Conservation (phyloP, 2,888 invertebrate genomes). For the Malthinus flaveolus region DNA sequence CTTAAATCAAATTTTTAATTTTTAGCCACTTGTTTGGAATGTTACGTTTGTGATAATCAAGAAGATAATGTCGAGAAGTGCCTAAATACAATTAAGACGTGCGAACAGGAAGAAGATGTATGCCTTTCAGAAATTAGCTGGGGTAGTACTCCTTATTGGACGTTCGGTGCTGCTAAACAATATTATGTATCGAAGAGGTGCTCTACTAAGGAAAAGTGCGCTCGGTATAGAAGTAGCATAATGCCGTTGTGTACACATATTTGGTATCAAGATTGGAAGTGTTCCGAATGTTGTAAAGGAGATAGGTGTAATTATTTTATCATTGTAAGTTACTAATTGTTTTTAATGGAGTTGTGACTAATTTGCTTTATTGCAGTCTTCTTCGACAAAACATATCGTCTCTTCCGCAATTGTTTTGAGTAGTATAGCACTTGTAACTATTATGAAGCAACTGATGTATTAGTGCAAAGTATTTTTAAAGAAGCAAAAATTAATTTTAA, state of each 20-base stretch:
- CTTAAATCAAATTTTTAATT: constrained; percentile 35
- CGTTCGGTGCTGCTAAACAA: constrained; percentile 88
- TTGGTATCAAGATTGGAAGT: constrained; percentile 97
- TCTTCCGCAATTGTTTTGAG: too few species aligned
- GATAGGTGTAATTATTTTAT: constrained; percentile 95
- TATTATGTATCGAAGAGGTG: constrained; percentile 92
- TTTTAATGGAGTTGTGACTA: too few species aligned
- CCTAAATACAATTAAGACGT: constrained; percentile 86
- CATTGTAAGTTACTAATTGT: constrained; percentile 71
- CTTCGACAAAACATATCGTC: too few species aligned
- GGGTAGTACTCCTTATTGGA: constrained; percentile 97
- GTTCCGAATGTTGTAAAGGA: constrained; percentile 94
- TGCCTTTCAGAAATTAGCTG: constrained; percentile 90
- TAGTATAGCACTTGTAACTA: too few species aligned
- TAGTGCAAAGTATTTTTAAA: too few species aligned
- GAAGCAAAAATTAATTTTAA: too few species aligned
- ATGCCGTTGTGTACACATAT: constrained; percentile 85
- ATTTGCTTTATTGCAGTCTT: too few species aligned
- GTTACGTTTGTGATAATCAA: constrained; percentile 93
- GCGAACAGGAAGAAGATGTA: constrained; percentile 83
- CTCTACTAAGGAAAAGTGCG: constrained; percentile 79
- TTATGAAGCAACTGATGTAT: too few species aligned
- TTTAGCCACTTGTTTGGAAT: constrained; percentile 73
- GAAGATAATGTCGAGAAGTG: constrained; percentile 93
- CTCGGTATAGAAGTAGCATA: constrained; percentile 67